phyloP scores from a whole-genome alignment of 1,140 invertebrate species.

The Rhopalosiphum maidis region DNA sequence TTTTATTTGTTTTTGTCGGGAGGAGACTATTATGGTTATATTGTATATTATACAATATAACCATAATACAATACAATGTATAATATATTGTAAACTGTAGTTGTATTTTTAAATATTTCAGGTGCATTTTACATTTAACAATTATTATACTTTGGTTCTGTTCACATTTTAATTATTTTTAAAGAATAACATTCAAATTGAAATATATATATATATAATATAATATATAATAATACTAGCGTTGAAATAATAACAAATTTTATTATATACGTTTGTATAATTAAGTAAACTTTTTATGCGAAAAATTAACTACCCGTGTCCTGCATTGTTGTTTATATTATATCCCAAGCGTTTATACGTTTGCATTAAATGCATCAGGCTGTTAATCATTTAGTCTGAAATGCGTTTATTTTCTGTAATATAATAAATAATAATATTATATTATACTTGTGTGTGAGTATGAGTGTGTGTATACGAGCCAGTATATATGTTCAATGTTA shows the following conservation, averaged over 20 bases:
- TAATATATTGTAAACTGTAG: neutral
- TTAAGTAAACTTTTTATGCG: neutral
- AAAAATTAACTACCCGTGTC: slow-evolving; percentile 43
- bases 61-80: too few species aligned
- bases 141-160: neutral
- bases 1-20: neutral
- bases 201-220: too few species aligned
- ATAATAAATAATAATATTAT: neutral
- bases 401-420: neutral
- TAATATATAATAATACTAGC: too few species aligned
- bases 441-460: neutral
- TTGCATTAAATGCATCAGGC: neutral
- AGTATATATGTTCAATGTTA: neutral
- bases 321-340: neutral
- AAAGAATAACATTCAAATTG: neutral
- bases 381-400: slow-evolving; percentile 23
- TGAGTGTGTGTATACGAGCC: neutral
- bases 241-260: slow-evolving; percentile 32
- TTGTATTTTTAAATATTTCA: neutral
- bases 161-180: neutral
- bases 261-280: neutral
- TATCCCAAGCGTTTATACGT: neutral
- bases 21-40: neutral
- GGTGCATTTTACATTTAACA: neutral
- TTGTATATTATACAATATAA: too few species aligned